Evolutionary conservation across 2,113 vertebrate species (phyloP).

Genomic region (Myotis brandtii): DNA sequence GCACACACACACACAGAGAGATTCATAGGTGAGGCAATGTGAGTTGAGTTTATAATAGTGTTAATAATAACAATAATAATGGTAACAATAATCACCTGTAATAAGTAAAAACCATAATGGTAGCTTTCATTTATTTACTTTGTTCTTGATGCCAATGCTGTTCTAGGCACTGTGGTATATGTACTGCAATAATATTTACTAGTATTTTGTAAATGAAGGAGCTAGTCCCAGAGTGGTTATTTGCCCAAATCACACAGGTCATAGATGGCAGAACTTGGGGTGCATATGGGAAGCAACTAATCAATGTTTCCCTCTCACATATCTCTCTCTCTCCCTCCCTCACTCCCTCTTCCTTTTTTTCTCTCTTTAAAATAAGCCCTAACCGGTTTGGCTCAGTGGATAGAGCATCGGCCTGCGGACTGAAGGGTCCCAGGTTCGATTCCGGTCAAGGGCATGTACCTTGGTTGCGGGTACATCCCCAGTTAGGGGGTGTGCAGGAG

Average conservation of each 20-base stretch:
- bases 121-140: conserved; percentile 14
- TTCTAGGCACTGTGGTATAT: not conserved
- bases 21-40: not conserved
- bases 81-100: not conserved
- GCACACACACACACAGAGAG: not conserved
- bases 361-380: too few relatives aligned
- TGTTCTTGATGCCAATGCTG: not conserved
- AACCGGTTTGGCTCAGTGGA: too few relatives aligned
- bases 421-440: too few relatives aligned
- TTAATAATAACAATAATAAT: not conserved
- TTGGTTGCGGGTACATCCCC: too few relatives aligned
- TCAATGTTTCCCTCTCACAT: not conserved
- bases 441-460: too few relatives aligned
- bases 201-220: not conserved
- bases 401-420: too few relatives aligned
- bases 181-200: not conserved
- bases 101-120: not conserved
- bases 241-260: not conserved
- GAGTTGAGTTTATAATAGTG: not conserved
- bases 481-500: too few relatives aligned
- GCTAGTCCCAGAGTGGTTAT: not conserved
- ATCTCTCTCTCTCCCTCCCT: not conserved
- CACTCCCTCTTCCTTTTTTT: too few relatives aligned
- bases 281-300: not conserved
- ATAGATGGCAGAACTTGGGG: not conserved